Evolutionary conservation across 1,140 invertebrate genomes (phyloP), one percentile per base, ranked within the genome.

Genomic region (Solenopsis fugax): DNA sequence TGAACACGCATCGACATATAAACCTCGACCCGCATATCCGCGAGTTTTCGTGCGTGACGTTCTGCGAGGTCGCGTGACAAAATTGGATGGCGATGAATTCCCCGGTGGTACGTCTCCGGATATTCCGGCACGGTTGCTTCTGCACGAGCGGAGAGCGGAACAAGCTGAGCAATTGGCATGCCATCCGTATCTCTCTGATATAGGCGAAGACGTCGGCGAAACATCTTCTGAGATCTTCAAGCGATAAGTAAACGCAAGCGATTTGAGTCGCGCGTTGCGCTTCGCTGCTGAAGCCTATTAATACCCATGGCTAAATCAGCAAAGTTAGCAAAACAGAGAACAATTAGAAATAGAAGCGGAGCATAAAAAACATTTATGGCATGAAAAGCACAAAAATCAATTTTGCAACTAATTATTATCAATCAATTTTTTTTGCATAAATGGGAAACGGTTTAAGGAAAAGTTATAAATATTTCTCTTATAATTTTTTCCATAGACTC

Each of bases 11-110:
- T 37, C 77, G 64, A 81, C 37, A 60, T 56, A 82, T 73, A 60
- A 54, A 60, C 80, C 18, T 54, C 37, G 77, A 69, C 64, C 41
- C 29, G 69, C 69, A 75, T 84, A 62, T 84, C 80, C 69, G 80
- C 69, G 80, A 84, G 69, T 75, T 84, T 84, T 84, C 69, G 80
- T 62, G 80, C 80, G 80, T 75, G 69, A 84, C 24, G n/a, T 60
- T 50, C 41, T 60, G 54, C 41, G 69, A 84, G 41, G 56, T 84
- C 69, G 80, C 80, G 69, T 84, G 80, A 84, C 69, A 84, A 84
- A 84, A 84, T 84, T 84, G 80, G 69, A 84, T 54, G 69, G 69
- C 80, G 80, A 84, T 84, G 80, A 84, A 84, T 84, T 84, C 54
- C 65, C 56, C 41, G 41, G 24, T 45, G 67, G 41, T 72, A 82